These are phyloP conservation scores for Onychomys arenicola DNA, from an alignment of 2,797 vertebrate species.

Conservation along the genomic window DNA sequence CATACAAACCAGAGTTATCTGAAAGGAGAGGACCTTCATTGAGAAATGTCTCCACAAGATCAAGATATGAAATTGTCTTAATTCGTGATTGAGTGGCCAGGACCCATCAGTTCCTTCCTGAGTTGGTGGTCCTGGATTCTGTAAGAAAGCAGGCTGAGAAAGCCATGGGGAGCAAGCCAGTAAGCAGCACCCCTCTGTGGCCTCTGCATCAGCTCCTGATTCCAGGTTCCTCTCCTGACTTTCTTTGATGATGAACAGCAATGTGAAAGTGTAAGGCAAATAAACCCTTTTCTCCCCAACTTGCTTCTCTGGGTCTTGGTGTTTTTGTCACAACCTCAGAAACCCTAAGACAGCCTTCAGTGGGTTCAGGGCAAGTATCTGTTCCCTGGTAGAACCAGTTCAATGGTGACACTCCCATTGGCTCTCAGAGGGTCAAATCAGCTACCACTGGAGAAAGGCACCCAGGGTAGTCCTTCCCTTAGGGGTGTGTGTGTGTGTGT, in stretches of 20 bases:
- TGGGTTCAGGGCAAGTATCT: rapidly evolving
- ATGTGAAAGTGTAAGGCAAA: neutral
- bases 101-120: neutral
- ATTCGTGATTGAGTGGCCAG: neutral
- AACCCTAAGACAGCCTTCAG: neutral
- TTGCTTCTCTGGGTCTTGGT: neutral
- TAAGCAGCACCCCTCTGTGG: neutral
- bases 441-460: neutral
- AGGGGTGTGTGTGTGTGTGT: neutral
- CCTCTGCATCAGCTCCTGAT: neutral
- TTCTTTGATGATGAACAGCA: neutral
- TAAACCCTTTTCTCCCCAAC: neutral
- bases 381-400: too few relatives aligned
- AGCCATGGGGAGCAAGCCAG: neutral
- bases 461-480: neutral
- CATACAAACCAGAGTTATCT: neutral
- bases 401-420: neutral
- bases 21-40: neutral
- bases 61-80: neutral
- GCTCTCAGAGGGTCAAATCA: neutral
- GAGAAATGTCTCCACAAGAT: neutral
- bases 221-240: neutral
- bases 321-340: neutral
- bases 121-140: neutral
- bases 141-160: neutral